A percentile compares a stretch with the other conserved stretches of the same genome.
Conservation (phyloP, 64 coral and sea anemone species). For the Astreopora myriophthalma region DNA sequence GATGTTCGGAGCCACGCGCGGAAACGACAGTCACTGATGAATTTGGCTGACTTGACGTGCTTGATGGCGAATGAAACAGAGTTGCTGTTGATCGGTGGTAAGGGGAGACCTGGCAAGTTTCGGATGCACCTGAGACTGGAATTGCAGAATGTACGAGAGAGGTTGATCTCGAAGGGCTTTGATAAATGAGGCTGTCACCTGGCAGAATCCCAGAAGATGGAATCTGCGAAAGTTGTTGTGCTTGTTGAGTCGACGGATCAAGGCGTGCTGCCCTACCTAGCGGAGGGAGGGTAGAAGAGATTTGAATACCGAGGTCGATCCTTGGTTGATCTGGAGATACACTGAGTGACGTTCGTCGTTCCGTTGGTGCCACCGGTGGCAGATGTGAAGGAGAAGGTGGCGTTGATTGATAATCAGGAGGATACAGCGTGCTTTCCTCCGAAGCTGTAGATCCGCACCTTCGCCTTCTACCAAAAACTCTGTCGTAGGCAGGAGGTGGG, state of each 20-base stretch:
- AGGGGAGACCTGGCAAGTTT: not conserved
- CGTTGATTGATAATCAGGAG: conserved; percentile 23
- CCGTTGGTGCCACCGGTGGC: not conserved
- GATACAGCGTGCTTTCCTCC: not conserved
- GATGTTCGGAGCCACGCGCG: not conserved
- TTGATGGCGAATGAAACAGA: not conserved
- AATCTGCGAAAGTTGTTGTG: not conserved
- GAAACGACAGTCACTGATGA: not conserved
- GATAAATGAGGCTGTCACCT: not conserved
- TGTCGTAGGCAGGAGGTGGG: conserved; percentile 40
- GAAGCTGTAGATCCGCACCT: not conserved
- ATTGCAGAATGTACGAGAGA: not conserved
- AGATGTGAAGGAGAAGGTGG: not conserved
- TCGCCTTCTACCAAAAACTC: not conserved
- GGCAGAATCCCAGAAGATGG: not conserved
- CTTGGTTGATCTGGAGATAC: not conserved
- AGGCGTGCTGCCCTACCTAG: not conserved
- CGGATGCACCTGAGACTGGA: not conserved
- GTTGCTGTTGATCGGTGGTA: not conserved
- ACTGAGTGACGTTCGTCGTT: not conserved
- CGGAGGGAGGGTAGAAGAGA: not conserved
- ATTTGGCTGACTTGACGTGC: not conserved
- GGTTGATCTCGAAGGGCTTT: not conserved
- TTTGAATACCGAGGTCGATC: not conserved
- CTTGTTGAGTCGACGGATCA: not conserved